Evolutionary conservation across 2,888 invertebrate species (phyloP).

Genomic region (Operophtera brumata): DNA sequence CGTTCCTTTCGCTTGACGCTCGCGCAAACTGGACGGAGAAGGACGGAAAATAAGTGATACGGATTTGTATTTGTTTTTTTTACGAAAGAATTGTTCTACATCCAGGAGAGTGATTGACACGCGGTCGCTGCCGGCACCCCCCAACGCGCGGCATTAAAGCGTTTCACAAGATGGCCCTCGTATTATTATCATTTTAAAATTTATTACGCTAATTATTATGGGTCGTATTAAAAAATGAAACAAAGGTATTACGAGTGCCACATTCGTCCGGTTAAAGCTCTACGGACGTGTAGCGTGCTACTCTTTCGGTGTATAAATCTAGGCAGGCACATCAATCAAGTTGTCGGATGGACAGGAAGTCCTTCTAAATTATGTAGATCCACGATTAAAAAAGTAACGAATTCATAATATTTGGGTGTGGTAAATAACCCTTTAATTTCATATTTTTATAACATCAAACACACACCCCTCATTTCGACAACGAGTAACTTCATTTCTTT

Average conservation of each 20-base stretch:
- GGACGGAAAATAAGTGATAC: constrained; percentile 71
- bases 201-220: constrained; percentile 80
- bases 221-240: constrained; percentile 77
- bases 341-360: constrained; percentile 76
- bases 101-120: constrained; percentile 78
- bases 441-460: constrained; percentile 39
- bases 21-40: constrained; percentile 42
- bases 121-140: constrained; percentile 75
- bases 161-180: constrained; percentile 76
- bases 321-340: constrained; percentile 77
- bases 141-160: constrained; percentile 68
- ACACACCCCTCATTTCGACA: constrained; percentile 13
- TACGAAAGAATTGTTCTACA: constrained; percentile 78
- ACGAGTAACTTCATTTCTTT: constrained; percentile 17
- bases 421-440: constrained; percentile 59
- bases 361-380: constrained; percentile 76
- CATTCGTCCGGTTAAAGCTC: constrained; percentile 66
- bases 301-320: constrained; percentile 76
- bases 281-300: constrained; percentile 71
- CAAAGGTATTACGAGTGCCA: constrained; percentile 71
- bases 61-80: constrained; percentile 60
- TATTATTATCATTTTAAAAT: constrained; percentile 80
- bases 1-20: constrained; percentile 54
- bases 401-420: constrained; percentile 65
- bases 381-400: constrained; percentile 75